These are phyloP conservation scores for Eublepharis macularius DNA, from an alignment of 2,113 vertebrate species.

Conservation along the genomic window DNA sequence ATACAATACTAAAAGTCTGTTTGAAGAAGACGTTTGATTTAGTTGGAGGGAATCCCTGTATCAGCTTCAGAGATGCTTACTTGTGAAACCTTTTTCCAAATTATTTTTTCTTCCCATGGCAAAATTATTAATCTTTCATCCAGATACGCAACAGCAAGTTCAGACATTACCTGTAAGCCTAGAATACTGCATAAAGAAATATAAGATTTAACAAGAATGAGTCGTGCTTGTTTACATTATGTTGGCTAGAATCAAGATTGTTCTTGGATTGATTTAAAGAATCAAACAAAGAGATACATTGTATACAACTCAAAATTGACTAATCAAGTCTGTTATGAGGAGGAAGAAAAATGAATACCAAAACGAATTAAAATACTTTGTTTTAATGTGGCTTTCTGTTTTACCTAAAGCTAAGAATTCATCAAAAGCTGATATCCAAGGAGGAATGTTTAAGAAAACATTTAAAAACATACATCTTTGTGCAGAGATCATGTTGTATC, in stretches of 20 bases:
- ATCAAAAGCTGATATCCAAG: conserved; percentile 11
- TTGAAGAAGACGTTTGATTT: too few relatives aligned
- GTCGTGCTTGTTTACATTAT: conserved; percentile 50
- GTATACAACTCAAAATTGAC: conserved; percentile 37
- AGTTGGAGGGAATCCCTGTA: background rate
- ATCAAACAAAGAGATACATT: conserved; percentile 47
- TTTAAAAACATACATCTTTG: background rate
- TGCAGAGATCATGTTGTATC: background rate
- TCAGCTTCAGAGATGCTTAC: background rate
- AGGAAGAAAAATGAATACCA: background rate
- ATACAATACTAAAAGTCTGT: background rate
- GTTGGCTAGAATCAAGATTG: conserved; percentile 37
- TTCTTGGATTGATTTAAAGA: conserved; percentile 52
- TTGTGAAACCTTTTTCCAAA: background rate
- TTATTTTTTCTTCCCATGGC: conserved; percentile 2
- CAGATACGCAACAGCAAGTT: background rate
- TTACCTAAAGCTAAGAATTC: background rate
- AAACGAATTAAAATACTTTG: conserved; percentile 25
- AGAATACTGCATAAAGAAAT: conserved; percentile 42
- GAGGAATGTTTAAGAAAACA: background rate
- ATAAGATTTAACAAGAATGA: conserved; percentile 41
- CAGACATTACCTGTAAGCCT: conserved; percentile 15
- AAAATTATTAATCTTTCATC: conserved; percentile 7
- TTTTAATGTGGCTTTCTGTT: background rate
- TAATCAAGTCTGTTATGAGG: conserved; percentile 46